Conservation (phyloP, 2,797 vertebrate species). For the Aeoliscus strigatus region DNA sequence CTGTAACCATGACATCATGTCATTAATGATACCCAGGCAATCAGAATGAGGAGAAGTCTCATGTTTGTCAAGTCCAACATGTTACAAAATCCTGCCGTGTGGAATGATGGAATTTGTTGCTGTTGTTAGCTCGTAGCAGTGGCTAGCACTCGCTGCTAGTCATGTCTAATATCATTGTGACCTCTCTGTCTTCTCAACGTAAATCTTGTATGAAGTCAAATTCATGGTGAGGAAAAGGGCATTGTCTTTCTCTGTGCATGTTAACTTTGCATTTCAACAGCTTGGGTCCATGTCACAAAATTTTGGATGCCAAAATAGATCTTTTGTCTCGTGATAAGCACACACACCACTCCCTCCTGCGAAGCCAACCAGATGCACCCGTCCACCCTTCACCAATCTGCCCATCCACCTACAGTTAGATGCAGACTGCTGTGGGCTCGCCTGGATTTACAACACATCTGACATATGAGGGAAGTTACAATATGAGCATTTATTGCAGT, state of each 20-base stretch:
- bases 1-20: no score
- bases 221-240: neutral
- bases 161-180: no score
- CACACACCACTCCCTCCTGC: constrained; percentile 14
- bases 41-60: no score
- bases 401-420: constrained; percentile 8
- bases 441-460: constrained; percentile 19
- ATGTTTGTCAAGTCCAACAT: no score
- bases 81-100: no score
- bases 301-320: constrained; percentile 17
- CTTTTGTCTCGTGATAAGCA: constrained; percentile 8
- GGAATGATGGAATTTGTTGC: no score
- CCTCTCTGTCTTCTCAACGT: no score
- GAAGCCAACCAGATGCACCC: constrained; percentile 8
- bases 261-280: constrained; percentile 26
- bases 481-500: neutral
- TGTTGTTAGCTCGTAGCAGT: no score
- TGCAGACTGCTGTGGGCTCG: constrained; percentile 17
- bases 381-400: constrained; percentile 20
- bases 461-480: constrained; percentile 1
- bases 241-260: neutral
- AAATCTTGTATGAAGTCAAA: no score
- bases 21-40: no score
- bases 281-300: constrained; percentile 19
- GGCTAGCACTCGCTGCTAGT: no score